phyloP scores from a whole-genome alignment of 64 coral and sea anemone genomes.

The Porites australiensis region DNA sequence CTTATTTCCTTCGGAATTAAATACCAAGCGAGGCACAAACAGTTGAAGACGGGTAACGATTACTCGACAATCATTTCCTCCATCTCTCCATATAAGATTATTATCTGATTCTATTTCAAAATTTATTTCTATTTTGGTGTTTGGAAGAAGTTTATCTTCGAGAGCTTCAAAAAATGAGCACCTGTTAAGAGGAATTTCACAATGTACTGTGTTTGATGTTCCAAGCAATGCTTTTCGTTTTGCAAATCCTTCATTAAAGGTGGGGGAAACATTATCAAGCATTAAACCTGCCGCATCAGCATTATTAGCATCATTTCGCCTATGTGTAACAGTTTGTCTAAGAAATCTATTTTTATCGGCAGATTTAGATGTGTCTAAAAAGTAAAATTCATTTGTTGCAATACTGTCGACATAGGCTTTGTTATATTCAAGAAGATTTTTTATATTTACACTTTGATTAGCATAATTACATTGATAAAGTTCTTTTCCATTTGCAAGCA shows the following conservation, averaged over 20 bases:
- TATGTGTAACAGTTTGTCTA: too few relatives aligned
- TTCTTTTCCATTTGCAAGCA: not conserved
- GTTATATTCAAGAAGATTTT: conserved; percentile 53
- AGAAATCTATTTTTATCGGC: not conserved
- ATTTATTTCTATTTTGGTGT: too few relatives aligned
- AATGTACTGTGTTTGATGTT: not conserved
- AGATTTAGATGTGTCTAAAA: not conserved
- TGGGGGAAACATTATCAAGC: too few relatives aligned
- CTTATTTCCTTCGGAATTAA: conserved; percentile 10
- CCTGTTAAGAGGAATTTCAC: too few relatives aligned
- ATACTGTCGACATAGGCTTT: not conserved
- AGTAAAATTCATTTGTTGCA: conserved; percentile 55
- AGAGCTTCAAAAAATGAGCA: too few relatives aligned
- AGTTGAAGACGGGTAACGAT: too few relatives aligned
- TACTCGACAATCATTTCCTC: conserved; percentile 18
- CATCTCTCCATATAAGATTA: too few relatives aligned
- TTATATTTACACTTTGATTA: conserved; percentile 17
- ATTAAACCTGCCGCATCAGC: too few relatives aligned
- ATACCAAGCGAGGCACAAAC: conserved; percentile 24
- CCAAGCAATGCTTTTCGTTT: not conserved
- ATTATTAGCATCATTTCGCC: too few relatives aligned
- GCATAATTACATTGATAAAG: too few relatives aligned
- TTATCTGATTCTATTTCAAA: too few relatives aligned
- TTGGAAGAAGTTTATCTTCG: too few relatives aligned
- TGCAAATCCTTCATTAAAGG: conserved; percentile 34